A percentile compares a stretch with the other conserved stretches of the same genome.
Conservation (phyloP, 2,888 invertebrate genomes). For the Coenonympha arcania region DNA sequence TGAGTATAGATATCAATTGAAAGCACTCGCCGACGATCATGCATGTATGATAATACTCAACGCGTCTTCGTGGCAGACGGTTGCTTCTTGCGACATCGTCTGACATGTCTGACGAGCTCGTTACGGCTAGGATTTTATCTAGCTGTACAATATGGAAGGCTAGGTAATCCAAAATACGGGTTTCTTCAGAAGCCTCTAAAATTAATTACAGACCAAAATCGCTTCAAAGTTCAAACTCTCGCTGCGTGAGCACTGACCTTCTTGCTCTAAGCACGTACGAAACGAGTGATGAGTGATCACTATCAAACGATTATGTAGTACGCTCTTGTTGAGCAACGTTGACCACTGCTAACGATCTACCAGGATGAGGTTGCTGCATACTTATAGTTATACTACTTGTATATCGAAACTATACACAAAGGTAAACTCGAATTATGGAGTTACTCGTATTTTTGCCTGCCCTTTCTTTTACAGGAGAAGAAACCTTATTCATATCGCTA, state of each 20-base stretch:
- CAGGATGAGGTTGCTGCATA: neutral
- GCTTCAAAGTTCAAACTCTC: conserved; percentile 1
- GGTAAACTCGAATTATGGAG: too few species aligned
- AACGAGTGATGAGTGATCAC: too few species aligned
- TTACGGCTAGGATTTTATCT: conserved; percentile 26
- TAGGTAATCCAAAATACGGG: conserved; percentile 2
- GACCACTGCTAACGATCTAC: neutral
- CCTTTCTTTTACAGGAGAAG: too few species aligned
- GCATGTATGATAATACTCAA: conserved; percentile 61
- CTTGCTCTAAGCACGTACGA: neutral
- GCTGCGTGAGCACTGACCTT: neutral
- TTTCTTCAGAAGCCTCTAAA: neutral
- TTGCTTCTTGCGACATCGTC: conserved; percentile 55
- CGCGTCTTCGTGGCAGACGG: conserved; percentile 29
- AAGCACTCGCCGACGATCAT: conserved; percentile 51
- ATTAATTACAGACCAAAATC: neutral
- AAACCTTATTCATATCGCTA: too few species aligned
- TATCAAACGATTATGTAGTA: neutral
- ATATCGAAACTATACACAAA: too few species aligned
- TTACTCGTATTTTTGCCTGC: too few species aligned
- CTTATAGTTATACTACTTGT: too few species aligned
- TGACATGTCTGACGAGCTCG: conserved; percentile 14
- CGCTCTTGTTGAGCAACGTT: neutral
- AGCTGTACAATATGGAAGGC: conserved; percentile 32
- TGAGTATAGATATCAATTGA: conserved; percentile 70